These are phyloP conservation scores for Neolamprologus caudopunctatus DNA, from an alignment of 2,113 vertebrate genomes.

Conservation along the genomic window DNA sequence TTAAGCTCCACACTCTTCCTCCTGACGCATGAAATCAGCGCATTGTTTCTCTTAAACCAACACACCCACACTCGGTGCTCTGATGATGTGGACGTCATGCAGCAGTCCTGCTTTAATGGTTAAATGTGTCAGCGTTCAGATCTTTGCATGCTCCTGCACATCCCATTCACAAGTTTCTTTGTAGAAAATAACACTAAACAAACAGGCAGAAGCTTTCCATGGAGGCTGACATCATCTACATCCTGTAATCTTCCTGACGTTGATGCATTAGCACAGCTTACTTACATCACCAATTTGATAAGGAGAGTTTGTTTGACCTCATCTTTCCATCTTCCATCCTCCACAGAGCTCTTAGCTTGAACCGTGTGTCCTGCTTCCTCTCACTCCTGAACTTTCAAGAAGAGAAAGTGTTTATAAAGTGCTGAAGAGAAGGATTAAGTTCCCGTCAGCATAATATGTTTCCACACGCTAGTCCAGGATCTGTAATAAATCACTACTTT, in stretches of 20 bases:
- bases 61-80: neutral
- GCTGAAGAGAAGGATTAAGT: conserved; percentile 15
- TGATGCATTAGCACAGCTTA: neutral
- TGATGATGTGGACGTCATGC: neutral
- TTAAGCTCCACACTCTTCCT: neutral
- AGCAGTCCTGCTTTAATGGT: neutral
- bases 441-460: conserved; percentile 23
- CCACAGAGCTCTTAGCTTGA: neutral
- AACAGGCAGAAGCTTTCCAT: neutral
- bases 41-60: neutral
- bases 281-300: neutral
- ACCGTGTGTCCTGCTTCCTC: neutral
- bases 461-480: conserved; percentile 1
- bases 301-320: neutral
- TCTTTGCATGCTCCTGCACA: neutral
- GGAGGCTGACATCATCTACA: neutral
- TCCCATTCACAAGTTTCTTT: neutral
- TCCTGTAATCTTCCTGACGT: neutral
- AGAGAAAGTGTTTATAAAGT: conserved; percentile 28
- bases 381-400: conserved; percentile 7
- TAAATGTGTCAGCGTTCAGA: neutral
- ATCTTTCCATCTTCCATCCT: neutral
- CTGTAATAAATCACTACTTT: conserved; percentile 9
- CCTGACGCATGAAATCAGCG: neutral
- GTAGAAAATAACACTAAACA: neutral